Base-by-base conservation (phyloP, 2,797 vertebrate genomes). In the Falco concolor region DNA sequence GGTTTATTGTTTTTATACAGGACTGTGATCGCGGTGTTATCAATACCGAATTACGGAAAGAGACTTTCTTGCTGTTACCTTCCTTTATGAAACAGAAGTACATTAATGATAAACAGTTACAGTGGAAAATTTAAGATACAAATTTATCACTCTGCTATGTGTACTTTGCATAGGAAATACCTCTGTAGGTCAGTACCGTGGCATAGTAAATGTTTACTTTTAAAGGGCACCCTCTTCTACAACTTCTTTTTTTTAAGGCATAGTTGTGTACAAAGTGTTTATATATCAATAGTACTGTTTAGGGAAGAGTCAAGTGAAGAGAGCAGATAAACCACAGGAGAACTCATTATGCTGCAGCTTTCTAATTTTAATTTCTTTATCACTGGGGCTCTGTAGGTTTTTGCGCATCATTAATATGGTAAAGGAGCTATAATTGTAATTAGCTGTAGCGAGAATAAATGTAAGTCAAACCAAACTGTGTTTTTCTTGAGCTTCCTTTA, bases 121-220 rank as follows among this genome's bases (percentile, higher is more conserved):
- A 59, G 78, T 68, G 68, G 83, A 95, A 90, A 80, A 44, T 60
- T 56, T 83, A 83, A 87, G 68, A 52, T 64, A 38, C 45, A 85
- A 77, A 82, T 77, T 57, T 16, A 27, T 83, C 50, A 14, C 57
- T 60, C 47, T 42, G 22, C 25, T 50, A 1, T 47, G 69, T 80
- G 61, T 65, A 22, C 67, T 63, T 50, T 83, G 67, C 25, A 4
- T 91, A 83, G 81, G 81, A 95, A 93, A 95, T 95, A 65, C 75
- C 78, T 7, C 81, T 36, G 84, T 95, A 60, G 90, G 91, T 87
- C 78, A 80, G 67, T 52, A 74, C 53, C 3, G 0, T 23, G 49
- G 42, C 86, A 40, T 44, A 68, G 64, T 47, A 89, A 77, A 87
- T 72, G 61, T 94, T 93, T 95, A 38, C 81, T 92, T 93, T 90